Base-by-base conservation (phyloP, 2,797 vertebrate genomes). In the Gymnoscopelus microlampas region DNA sequence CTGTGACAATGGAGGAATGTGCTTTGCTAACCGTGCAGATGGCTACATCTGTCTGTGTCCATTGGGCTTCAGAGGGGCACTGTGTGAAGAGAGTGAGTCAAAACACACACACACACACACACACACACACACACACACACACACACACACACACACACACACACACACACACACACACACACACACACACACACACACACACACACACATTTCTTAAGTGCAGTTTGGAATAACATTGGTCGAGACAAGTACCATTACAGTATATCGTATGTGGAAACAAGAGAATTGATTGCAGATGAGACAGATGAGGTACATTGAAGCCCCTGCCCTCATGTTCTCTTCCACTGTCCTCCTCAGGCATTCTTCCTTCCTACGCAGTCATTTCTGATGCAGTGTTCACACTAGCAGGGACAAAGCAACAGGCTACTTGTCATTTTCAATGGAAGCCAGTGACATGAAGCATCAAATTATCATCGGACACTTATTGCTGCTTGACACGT, bases 21-120 rank as follows among this genome's bases (percentile, higher is more conserved):
- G 98, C 85, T 94, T 89, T 15, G 92, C 93, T 0, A 94, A 83
- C 87, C 94, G 92, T 0, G 96, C 96, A 0, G 96, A 98, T 51
- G 90, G 91, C 14, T 98, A 94, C 85, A 95, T 98, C 78, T 99
- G 98, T 71, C 93, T 99, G 73, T 99, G 97, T 73, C 96, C 95
- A 0, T 94, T 98, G 1, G 97, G 97, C 67, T 98, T 96, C 93
- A 94, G 91, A 84, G 98, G 97, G 32, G 80, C 87, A 3, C 95
- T 96, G 35, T 99, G 97, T 0, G 95, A 98, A 82, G 94, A 97
- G 54, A 95, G 98, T 99, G 87, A 96, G 96, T 89, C 69, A 49
- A 29, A 14, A 26, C 2, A 0, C 1, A 26, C 26, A 4, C 15
- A 14, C 35, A 48, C 51, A 54, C 29, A 29, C 14, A 61, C 57